These are phyloP conservation scores for Oenanthe oenanthe DNA, from an alignment of 2,113 vertebrate genomes.

Conservation along the genomic window DNA sequence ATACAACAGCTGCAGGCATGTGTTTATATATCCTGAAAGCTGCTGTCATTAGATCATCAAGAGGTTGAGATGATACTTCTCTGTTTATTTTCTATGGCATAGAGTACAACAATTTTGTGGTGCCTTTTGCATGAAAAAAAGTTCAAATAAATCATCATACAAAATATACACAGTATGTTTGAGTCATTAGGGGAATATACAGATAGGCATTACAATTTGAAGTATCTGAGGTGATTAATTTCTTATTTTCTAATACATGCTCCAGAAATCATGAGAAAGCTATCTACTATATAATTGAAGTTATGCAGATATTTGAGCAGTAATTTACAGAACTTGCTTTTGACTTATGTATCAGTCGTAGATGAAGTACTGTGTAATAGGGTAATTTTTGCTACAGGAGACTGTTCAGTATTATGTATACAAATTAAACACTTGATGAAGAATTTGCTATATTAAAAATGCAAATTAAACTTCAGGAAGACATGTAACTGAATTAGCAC, in stretches of 20 bases:
- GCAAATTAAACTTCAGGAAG: slow-evolving; percentile 1
- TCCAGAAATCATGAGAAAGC: slow-evolving; percentile 38
- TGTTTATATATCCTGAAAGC: background rate
- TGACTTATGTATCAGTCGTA: background rate
- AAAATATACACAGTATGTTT: background rate
- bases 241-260: background rate
- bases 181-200: background rate
- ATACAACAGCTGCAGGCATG: slow-evolving; percentile 17
- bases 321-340: background rate
- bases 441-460: background rate
- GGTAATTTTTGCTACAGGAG: background rate
- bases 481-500: slow-evolving; percentile 18
- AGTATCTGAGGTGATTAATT: background rate
- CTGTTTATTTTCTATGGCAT: background rate
- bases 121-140: background rate
- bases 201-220: background rate
- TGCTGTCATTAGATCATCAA: background rate
- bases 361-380: background rate
- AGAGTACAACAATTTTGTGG: background rate
- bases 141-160: background rate
- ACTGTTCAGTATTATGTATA: background rate
- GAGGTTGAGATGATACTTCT: background rate
- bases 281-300: background rate
- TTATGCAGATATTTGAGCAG: background rate
- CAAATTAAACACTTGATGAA: background rate